phyloP scores from a whole-genome alignment of 2,113 vertebrate genomes.

The Oostethus manadensis region DNA sequence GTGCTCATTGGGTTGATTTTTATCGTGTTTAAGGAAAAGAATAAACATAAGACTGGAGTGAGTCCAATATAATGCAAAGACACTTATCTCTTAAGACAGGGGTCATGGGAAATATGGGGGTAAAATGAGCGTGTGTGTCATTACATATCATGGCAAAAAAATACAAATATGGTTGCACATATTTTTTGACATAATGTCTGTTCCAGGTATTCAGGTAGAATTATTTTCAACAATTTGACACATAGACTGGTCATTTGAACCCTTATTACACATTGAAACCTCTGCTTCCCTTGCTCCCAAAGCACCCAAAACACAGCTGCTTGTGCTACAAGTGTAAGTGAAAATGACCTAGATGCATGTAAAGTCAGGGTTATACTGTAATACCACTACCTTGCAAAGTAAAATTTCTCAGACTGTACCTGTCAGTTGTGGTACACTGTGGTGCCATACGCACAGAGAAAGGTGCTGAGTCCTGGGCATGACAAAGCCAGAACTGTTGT shows the following conservation, averaged over 20 bases:
- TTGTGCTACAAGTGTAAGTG: constrained; percentile 24
- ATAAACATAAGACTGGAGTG: constrained; percentile 34
- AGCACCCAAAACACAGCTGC: constrained; percentile 24
- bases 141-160: constrained; percentile 19
- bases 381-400: constrained; percentile 32
- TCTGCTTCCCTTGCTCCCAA: not conserved
- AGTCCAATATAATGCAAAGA: constrained; percentile 27
- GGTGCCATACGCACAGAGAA: constrained; percentile 20
- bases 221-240: constrained; percentile 38
- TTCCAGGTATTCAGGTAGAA: constrained; percentile 22
- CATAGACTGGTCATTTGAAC: constrained; percentile 19
- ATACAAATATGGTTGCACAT: constrained; percentile 21
- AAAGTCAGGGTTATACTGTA: constrained; percentile 37
- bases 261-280: constrained; percentile 11
- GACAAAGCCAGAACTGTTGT: constrained; percentile 12
- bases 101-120: constrained; percentile 22
- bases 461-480: constrained; percentile 27
- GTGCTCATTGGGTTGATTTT: constrained; percentile 30
- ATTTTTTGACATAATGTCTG: constrained; percentile 22
- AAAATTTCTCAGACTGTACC: constrained; percentile 25
- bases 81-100: constrained; percentile 17
- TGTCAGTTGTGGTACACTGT: constrained; percentile 27
- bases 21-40: constrained; percentile 37
- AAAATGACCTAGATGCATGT: constrained; percentile 33
- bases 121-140: constrained; percentile 12